Percentiles rank a stretch among this genome's conserved stretches.
Evolutionary conservation across 35 echinoderm and acorn worm species (phyloP).

Genomic region (Heliocidaris erythrogramma): DNA sequence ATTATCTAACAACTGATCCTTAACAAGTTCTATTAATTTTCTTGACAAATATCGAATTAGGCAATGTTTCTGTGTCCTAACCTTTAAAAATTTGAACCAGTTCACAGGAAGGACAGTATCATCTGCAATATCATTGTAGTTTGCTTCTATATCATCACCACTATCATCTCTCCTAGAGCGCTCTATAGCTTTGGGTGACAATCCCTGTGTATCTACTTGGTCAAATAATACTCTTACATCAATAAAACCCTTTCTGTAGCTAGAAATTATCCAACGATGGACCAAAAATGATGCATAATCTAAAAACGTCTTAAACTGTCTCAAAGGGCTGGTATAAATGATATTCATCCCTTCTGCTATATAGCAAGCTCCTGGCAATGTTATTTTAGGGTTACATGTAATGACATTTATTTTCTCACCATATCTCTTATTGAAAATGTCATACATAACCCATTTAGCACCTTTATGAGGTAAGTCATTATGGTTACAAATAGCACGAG

Average conservation of each 20-base stretch:
- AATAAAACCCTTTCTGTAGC: constrained; percentile 33
- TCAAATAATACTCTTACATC: constrained; percentile 76
- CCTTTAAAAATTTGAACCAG: constrained; percentile 62
- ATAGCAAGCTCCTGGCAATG: constrained; percentile 15
- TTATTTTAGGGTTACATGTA: background rate
- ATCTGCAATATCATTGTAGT: background rate
- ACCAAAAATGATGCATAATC: constrained; percentile 67
- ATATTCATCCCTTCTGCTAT: constrained; percentile 63
- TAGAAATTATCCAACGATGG: constrained; percentile 46
- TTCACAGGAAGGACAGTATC: constrained; percentile 50
- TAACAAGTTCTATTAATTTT: background rate
- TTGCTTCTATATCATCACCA: constrained; percentile 25
- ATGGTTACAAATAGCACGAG: constrained; percentile 62
- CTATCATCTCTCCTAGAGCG: constrained; percentile 37
- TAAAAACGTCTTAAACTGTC: no score
- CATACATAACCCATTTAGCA: constrained; percentile 71
- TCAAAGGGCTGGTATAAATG: no score
- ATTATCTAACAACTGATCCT: background rate
- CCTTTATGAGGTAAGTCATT: constrained; percentile 64
- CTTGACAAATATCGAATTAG: constrained; percentile 41
- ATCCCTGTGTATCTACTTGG: constrained; percentile 63
- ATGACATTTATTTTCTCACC: background rate
- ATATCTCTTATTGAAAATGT: constrained; percentile 63
- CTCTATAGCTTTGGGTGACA: constrained; percentile 63
- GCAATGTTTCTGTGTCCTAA: constrained; percentile 22